Percentiles rank a stretch among this genome's conserved stretches.
Evolutionary conservation across 2,113 vertebrate genomes (phyloP).

Genomic region (Triplophysa tibetana): DNA sequence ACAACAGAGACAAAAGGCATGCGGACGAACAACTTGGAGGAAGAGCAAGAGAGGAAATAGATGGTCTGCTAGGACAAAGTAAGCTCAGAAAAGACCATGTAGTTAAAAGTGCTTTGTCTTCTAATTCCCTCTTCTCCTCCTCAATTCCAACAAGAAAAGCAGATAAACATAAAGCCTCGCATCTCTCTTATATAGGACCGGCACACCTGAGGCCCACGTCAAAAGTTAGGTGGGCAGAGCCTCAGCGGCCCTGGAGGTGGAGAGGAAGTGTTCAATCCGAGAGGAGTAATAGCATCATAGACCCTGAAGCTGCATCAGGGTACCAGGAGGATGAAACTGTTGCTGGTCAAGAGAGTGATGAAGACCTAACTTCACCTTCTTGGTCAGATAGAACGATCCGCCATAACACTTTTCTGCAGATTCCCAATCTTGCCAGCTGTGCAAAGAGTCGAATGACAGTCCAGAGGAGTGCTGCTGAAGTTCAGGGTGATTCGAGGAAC

Average conservation of each 20-base stretch:
- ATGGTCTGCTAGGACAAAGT: constrained; percentile 30
- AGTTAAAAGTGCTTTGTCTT: constrained; percentile 13
- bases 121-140: constrained; percentile 20
- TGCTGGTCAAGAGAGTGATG: constrained; percentile 57
- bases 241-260: constrained; percentile 42
- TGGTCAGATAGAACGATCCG: constrained; percentile 46
- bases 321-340: constrained; percentile 41
- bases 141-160: constrained; percentile 26
- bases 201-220: constrained; percentile 60
- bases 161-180: constrained; percentile 60
- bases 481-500: constrained; percentile 43
- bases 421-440: constrained; percentile 91
- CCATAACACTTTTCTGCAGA: constrained; percentile 65
- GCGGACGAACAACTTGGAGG: constrained; percentile 44
- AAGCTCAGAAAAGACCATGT: constrained; percentile 33
- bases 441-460: constrained; percentile 72
- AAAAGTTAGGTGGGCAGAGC: constrained; percentile 47
- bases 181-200: constrained; percentile 65
- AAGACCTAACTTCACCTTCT: constrained; percentile 54
- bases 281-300: constrained; percentile 40
- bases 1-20: constrained; percentile 56
- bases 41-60: constrained; percentile 45
- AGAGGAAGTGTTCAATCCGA: constrained; percentile 1
- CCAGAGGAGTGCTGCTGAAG: constrained; percentile 61
- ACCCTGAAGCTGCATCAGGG: constrained; percentile 53